phyloP scores from a whole-genome alignment of 2,113 vertebrate species.

The Psephotus haematonotus region DNA sequence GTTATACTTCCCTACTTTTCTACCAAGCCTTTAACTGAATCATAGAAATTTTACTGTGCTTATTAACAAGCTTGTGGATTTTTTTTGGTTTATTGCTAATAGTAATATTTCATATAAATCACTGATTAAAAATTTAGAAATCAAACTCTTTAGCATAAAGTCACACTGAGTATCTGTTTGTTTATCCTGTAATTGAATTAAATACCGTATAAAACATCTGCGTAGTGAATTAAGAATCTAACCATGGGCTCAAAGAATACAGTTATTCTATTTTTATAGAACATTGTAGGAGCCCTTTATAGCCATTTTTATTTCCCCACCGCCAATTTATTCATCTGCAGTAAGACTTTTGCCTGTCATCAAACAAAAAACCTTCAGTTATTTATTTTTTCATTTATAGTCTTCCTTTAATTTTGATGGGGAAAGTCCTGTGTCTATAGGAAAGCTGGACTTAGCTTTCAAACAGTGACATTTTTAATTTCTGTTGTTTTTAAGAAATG shows the following conservation, averaged over 20 bases:
- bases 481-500: neutral
- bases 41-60: neutral
- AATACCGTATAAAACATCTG: neutral
- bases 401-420: neutral
- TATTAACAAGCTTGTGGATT: neutral
- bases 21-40: neutral
- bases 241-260: neutral
- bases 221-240: neutral
- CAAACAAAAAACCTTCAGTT: neutral
- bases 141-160: neutral
- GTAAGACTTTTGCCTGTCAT: neutral
- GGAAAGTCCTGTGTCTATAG: neutral
- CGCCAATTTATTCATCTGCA: neutral
- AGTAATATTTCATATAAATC: neutral
- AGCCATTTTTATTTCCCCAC: neutral
- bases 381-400: neutral
- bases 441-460: neutral
- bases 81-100: neutral
- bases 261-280: neutral
- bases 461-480: neutral
- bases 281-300: neutral
- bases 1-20: neutral
- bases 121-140: slow-evolving; percentile 16
- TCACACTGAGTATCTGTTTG: neutral
- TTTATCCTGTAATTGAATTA: neutral